phyloP scores from a whole-genome alignment of 2,113 vertebrate species.

The Pipra filicauda region DNA sequence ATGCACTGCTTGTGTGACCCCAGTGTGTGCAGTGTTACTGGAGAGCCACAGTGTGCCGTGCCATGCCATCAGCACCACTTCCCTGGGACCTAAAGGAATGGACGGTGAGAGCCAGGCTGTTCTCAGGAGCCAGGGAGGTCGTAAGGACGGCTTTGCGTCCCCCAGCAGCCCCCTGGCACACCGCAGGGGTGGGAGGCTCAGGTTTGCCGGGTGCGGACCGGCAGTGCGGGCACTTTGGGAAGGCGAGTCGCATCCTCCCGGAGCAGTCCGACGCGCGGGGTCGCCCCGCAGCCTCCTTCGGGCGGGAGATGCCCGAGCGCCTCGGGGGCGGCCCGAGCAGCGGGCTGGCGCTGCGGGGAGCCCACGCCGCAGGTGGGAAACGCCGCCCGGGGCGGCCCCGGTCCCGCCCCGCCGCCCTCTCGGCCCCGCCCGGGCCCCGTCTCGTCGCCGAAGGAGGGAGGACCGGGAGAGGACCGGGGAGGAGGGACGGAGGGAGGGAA shows the following conservation, averaged over 20 bases:
- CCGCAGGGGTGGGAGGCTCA: neutral
- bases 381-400: neutral
- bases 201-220: neutral
- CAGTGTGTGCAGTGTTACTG: accelerated
- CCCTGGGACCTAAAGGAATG: accelerated
- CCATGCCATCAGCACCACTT: neutral
- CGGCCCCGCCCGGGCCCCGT: neutral
- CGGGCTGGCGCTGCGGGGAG: neutral
- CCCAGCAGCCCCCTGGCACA: neutral
- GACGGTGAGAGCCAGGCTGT: neutral
- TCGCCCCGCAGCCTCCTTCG: neutral
- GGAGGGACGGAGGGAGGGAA: neutral
- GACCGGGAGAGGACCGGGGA: neutral
- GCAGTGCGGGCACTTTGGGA: neutral
- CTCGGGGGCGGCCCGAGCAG: no score
- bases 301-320: neutral
- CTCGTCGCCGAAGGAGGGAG: neutral
- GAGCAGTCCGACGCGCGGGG: accelerated
- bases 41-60: accelerated
- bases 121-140: neutral
- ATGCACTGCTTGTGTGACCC: neutral
- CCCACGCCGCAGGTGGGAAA: neutral
- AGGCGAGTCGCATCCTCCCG: neutral
- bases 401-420: neutral
- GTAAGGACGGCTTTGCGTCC: accelerated